These are phyloP conservation scores for Acrocephalus kingi DNA, from an alignment of 2,113 vertebrate genomes.

Conservation along the genomic window DNA sequence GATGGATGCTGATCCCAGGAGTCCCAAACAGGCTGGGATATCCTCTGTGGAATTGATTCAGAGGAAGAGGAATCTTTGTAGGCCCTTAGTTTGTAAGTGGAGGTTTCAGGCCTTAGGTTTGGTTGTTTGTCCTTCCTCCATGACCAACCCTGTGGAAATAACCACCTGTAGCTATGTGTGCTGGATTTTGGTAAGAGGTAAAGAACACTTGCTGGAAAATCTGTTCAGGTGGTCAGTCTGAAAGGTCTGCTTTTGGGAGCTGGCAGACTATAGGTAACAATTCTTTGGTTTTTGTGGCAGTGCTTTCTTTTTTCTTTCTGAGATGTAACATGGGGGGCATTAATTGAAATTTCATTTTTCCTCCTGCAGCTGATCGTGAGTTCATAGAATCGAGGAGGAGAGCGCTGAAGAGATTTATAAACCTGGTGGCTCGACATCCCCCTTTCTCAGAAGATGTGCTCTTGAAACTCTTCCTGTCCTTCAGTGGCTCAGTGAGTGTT, in stretches of 20 bases:
- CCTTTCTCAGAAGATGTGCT: conserved; percentile 90
- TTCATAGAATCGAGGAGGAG: conserved; percentile 93
- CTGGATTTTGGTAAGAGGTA: neutral
- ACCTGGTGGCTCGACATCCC: conserved; percentile 92
- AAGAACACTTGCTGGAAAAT: neutral
- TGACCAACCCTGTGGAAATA: neutral
- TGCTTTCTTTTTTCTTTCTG: neutral
- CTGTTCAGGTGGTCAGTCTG: neutral
- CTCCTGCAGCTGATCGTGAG: conserved; percentile 83
- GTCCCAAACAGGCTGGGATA: neutral
- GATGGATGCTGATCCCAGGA: neutral
- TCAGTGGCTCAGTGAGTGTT: conserved; percentile 88
- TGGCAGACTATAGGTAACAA: too few species aligned
- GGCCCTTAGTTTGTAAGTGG: neutral
- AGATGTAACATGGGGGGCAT: neutral
- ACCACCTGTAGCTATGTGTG: fast-evolving
- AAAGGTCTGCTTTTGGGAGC: neutral
- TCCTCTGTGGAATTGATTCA: neutral
- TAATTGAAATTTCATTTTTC: neutral
- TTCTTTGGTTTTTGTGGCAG: neutral
- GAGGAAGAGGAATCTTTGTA: neutral
- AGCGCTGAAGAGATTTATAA: conserved; percentile 88
- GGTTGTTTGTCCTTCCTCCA: neutral
- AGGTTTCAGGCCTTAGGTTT: neutral
- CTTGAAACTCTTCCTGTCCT: conserved; percentile 91